phyloP scores from a whole-genome alignment of 2,888 invertebrate species.

The Caenorhabditis macrosperma region DNA sequence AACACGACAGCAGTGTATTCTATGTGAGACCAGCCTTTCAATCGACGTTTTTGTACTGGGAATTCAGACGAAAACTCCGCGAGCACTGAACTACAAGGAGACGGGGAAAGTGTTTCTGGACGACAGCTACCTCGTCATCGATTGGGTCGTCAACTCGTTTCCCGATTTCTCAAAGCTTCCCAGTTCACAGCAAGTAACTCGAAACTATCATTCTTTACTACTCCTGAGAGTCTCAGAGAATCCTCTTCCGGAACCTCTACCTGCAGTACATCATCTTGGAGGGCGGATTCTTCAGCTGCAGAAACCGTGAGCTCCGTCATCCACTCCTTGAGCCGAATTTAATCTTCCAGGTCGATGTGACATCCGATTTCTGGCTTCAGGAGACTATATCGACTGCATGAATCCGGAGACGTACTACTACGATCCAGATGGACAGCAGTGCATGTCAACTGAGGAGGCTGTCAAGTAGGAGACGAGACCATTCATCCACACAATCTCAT shows the following conservation, averaged over 20 bases:
- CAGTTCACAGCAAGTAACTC: not conserved
- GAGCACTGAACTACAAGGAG: conserved; percentile 57
- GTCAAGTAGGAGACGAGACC: conserved; percentile 7
- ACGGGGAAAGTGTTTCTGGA: conserved; percentile 41
- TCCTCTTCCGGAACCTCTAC: conserved; percentile 56
- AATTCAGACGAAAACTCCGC: conserved; percentile 25
- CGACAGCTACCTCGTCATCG: conserved; percentile 42
- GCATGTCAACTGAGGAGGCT: conserved; percentile 58
- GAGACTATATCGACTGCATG: conserved; percentile 58
- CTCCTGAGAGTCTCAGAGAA: conserved; percentile 39
- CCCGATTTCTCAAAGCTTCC: conserved; percentile 4
- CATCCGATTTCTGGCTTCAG: conserved; percentile 50
- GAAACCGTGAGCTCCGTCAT: conserved; percentile 26
- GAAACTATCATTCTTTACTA: too few relatives aligned
- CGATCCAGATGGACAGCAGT: conserved; percentile 52
- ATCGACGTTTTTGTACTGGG: not conserved
- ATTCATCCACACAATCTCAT: not conserved
- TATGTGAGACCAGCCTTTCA: not conserved
- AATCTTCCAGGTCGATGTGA: conserved; percentile 47
- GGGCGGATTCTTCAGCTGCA: conserved; percentile 48
- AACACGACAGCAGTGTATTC: not conserved
- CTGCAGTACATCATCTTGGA: conserved; percentile 58
- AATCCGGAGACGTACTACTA: conserved; percentile 57
- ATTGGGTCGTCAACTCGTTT: conserved; percentile 51
- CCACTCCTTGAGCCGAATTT: too few relatives aligned